Evolutionary conservation across 2,888 invertebrate genomes (phyloP).

Genomic region (Coremacera marginata): DNA sequence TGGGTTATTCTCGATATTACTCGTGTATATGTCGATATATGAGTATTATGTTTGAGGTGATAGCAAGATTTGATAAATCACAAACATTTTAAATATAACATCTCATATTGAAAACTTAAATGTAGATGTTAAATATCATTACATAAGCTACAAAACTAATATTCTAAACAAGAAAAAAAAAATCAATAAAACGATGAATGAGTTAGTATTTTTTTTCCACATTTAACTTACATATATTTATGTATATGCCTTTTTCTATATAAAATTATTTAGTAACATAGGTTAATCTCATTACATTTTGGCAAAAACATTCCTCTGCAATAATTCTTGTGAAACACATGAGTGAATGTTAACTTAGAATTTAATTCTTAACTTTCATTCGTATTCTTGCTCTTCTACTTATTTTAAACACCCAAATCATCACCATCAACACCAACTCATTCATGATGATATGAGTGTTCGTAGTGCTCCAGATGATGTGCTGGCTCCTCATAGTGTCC

Average conservation of each 20-base stretch:
- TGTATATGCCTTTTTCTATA: conserved; percentile 1
- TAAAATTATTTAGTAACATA: conserved; percentile 6
- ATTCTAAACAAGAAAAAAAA: too few species aligned
- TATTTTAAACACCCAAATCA: background rate
- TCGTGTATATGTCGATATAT: too few species aligned
- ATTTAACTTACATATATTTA: background rate
- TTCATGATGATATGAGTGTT: conserved; percentile 47
- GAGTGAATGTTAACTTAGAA: background rate
- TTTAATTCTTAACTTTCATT: background rate
- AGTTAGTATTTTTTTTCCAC: background rate
- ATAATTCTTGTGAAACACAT: background rate
- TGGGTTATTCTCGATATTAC: too few species aligned
- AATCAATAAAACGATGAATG: background rate
- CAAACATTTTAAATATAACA: too few species aligned
- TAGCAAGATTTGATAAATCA: too few species aligned
- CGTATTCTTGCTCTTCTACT: background rate
- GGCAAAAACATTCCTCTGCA: conserved; percentile 22
- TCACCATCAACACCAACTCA: background rate
- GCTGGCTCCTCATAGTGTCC: conserved; percentile 62
- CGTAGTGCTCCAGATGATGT: conserved; percentile 65
- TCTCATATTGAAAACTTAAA: too few species aligned
- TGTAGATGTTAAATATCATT: too few species aligned
- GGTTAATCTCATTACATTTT: conserved; percentile 19
- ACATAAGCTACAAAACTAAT: too few species aligned
- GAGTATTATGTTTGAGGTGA: too few species aligned